Percentiles rank a stretch among this genome's conserved stretches.
phyloP scores from a whole-genome alignment of 2,888 invertebrate species.

The Hyppa rectilinea region DNA sequence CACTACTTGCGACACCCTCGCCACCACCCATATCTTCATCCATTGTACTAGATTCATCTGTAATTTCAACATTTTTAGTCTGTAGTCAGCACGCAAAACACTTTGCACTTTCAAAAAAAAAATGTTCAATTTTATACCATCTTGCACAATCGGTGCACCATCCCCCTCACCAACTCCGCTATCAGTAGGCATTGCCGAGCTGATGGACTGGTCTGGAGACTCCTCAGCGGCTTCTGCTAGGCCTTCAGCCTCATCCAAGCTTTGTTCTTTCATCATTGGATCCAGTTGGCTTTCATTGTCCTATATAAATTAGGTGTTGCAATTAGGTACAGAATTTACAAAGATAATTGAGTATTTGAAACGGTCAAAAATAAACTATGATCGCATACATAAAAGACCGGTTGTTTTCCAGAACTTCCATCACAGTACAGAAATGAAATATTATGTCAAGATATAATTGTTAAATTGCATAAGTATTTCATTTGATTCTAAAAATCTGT shows the following conservation, averaged over 20 bases:
- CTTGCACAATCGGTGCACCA: slow-evolving; percentile 82
- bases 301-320: slow-evolving; percentile 27
- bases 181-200: slow-evolving; percentile 86
- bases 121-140: slow-evolving; percentile 73
- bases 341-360: no score
- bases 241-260: slow-evolving; percentile 79
- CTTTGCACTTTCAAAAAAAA: neutral
- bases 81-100: no score
- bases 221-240: slow-evolving; percentile 82
- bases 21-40: slow-evolving; percentile 89
- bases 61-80: slow-evolving; percentile 19
- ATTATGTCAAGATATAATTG: no score
- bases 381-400: no score
- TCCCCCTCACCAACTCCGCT: slow-evolving; percentile 84
- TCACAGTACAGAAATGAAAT: no score
- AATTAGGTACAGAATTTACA: neutral
- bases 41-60: slow-evolving; percentile 89
- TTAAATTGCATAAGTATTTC: no score
- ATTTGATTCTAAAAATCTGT: no score
- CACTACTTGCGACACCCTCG: slow-evolving; percentile 89
- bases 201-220: slow-evolving; percentile 88
- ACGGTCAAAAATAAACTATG: no score
- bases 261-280: slow-evolving; percentile 80
- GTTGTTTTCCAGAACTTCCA: no score
- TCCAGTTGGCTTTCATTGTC: slow-evolving; percentile 83